Conservation (phyloP, 1,140 invertebrate species). For the Ceratina calcarata region DNA sequence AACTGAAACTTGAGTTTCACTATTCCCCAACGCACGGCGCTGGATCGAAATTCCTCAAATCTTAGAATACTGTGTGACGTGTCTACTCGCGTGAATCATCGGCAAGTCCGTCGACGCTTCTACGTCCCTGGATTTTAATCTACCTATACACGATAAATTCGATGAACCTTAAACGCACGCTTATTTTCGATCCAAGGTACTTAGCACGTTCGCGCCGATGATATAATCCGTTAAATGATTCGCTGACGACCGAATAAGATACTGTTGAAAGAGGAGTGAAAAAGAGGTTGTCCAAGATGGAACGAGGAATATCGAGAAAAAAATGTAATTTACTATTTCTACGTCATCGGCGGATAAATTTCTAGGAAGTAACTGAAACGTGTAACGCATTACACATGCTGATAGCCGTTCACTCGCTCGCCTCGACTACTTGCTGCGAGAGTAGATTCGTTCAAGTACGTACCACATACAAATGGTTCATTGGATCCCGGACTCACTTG, state of each 20-base stretch:
- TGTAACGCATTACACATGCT: background rate
- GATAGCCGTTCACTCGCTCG: background rate
- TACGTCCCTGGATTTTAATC: slow-evolving; percentile 40
- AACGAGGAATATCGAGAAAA: background rate
- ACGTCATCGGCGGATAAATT: background rate
- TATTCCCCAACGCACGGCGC: too few species aligned
- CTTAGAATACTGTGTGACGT: slow-evolving; percentile 19
- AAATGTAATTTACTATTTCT: background rate
- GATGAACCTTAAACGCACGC: background rate
- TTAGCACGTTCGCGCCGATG: background rate
- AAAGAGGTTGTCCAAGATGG: too few species aligned
- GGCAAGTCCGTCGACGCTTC: background rate
- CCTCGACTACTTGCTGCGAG: background rate
- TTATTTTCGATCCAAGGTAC: background rate
- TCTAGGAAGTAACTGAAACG: slow-evolving; percentile 1
- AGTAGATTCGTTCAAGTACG: slow-evolving; percentile 6
- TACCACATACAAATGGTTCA: background rate
- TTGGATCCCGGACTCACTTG: too few species aligned
- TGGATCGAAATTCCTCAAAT: too few species aligned
- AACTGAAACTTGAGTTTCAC: too few species aligned
- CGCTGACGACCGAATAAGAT: too few species aligned
- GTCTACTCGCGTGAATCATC: slow-evolving; percentile 7
- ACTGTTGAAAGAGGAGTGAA: too few species aligned
- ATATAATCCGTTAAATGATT: background rate
- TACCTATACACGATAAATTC: background rate